phyloP scores from a whole-genome alignment of 2,888 invertebrate species.

The Gasteruption jaculator region DNA sequence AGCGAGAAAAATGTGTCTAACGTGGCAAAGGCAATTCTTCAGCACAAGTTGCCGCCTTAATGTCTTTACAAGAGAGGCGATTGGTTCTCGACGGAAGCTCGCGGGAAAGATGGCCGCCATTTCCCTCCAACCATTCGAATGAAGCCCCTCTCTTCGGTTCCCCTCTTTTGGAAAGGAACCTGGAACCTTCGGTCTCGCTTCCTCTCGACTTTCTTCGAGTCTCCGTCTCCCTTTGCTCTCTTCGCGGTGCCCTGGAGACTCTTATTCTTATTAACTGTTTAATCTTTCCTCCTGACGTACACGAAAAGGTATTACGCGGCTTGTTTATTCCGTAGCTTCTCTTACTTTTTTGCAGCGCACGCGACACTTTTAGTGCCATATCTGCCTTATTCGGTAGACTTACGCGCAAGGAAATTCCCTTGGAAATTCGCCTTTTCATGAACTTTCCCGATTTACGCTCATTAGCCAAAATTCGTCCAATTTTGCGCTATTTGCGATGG shows the following conservation, averaged over 20 bases:
- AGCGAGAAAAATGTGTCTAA: slow-evolving; percentile 53
- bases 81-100: slow-evolving; percentile 50
- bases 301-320: slow-evolving; percentile 47
- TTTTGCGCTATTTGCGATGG: too few species aligned
- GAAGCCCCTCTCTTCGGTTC: slow-evolving; percentile 35
- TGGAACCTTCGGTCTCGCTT: slow-evolving; percentile 41
- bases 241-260: slow-evolving; percentile 42
- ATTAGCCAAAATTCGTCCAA: too few species aligned
- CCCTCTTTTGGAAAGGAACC: too few species aligned
- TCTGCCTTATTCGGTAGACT: not conserved
- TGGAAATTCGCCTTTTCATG: too few species aligned
- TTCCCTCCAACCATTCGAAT: slow-evolving; percentile 51
- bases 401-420: slow-evolving; percentile 4
- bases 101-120: slow-evolving; percentile 53
- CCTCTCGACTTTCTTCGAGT: slow-evolving; percentile 25
- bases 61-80: slow-evolving; percentile 45
- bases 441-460: too few species aligned
- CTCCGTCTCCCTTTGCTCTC: slow-evolving; percentile 23
- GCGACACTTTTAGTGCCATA: slow-evolving; percentile 21
- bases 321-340: slow-evolving; percentile 44
- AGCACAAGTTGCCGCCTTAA: slow-evolving; percentile 52
- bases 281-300: slow-evolving; percentile 51
- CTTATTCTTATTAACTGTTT: slow-evolving; percentile 54
- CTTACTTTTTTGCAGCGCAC: slow-evolving; percentile 22
- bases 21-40: slow-evolving; percentile 52